A percentile compares a stretch with the other conserved stretches of the same genome.
These are phyloP conservation scores for Rhopalosiphum maidis DNA, from an alignment of 1,140 invertebrate genomes.

Conservation along the genomic window DNA sequence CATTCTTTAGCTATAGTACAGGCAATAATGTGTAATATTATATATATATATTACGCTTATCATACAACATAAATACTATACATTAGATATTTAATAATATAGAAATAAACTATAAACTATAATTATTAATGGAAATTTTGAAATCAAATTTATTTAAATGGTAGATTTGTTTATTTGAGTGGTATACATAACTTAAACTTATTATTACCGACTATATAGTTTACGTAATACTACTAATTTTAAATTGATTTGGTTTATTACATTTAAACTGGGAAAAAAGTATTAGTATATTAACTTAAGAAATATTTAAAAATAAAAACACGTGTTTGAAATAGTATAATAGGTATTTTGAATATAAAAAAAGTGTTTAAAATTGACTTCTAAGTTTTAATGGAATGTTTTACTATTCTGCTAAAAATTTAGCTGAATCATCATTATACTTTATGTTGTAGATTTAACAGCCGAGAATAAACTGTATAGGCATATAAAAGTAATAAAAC, in stretches of 20 bases:
- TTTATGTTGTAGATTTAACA: background rate
- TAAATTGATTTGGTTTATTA: too few species aligned
- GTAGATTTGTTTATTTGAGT: background rate
- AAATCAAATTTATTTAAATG: background rate
- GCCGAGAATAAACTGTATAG: background rate
- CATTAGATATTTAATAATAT: background rate
- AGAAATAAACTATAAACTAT: background rate
- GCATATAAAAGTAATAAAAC: constrained; percentile 1
- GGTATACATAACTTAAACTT: too few species aligned
- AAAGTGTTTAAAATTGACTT: background rate
- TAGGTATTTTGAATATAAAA: background rate
- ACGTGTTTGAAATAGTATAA: constrained; percentile 7
- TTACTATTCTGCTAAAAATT: background rate
- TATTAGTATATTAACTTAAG: too few species aligned
- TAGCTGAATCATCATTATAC: background rate
- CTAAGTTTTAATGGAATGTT: background rate
- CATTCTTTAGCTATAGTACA: background rate
- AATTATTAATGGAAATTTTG: background rate
- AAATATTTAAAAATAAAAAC: background rate
- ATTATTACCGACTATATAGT: too few species aligned
- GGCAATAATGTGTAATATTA: too few species aligned
- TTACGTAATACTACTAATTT: too few species aligned
- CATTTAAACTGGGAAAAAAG: too few species aligned
- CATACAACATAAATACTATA: too few species aligned
- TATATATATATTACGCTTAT: too few species aligned